Evolutionary conservation across 2,113 vertebrate genomes (phyloP).

Genomic region (Microtus oregoni): DNA sequence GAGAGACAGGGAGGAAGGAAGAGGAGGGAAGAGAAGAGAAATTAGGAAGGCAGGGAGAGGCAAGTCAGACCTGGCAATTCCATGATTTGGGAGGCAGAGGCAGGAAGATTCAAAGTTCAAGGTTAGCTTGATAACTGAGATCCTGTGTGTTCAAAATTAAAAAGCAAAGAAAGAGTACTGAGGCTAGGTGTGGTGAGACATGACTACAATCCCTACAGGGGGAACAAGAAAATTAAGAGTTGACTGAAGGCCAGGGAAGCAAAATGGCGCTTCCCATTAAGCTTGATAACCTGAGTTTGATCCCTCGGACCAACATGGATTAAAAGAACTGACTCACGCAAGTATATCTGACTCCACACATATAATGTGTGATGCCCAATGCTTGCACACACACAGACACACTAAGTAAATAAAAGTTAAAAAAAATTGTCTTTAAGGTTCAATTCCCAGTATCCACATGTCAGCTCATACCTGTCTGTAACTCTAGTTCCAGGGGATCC

Average conservation of each 20-base stretch:
- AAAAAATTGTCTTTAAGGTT: neutral
- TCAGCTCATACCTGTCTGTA: neutral
- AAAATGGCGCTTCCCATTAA: too few relatives aligned
- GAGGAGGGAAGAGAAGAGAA: neutral
- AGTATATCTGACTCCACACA: neutral
- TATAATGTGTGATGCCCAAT: neutral
- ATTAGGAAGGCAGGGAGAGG: neutral
- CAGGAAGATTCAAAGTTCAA: neutral
- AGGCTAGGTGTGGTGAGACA: neutral
- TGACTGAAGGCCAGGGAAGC: neutral
- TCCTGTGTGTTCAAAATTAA: neutral
- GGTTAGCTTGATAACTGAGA: neutral
- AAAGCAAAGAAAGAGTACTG: neutral
- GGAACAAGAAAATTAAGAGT: neutral
- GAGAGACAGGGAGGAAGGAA: fast-evolving
- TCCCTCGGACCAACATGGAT: neutral
- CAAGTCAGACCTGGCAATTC: neutral
- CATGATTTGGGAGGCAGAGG: neutral
- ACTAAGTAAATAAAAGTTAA: neutral
- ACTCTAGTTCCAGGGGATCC: neutral
- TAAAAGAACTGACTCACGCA: neutral
- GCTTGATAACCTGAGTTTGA: neutral
- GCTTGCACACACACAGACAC: neutral
- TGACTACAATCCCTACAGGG: neutral
- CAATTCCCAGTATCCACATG: neutral